phyloP scores from a whole-genome alignment of 2,113 vertebrate species.

The Scalopus aquaticus region DNA sequence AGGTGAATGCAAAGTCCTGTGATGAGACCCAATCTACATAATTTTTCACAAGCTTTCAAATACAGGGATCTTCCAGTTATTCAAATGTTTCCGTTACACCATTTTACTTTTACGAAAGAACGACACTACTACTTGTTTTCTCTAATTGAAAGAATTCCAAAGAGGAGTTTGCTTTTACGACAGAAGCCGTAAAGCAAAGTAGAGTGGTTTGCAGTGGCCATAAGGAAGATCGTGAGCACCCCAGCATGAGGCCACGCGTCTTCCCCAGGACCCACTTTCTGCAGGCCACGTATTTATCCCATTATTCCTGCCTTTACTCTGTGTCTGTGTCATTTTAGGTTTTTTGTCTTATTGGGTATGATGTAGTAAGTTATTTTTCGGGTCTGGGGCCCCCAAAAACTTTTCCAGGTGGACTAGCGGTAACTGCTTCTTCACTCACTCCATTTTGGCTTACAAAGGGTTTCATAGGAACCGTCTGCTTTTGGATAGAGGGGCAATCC shows the following conservation, averaged over 20 bases:
- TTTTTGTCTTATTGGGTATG: neutral
- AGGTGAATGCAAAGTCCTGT: slow-evolving; percentile 17
- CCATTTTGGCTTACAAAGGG: neutral
- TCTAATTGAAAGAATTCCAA: neutral
- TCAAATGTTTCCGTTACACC: neutral
- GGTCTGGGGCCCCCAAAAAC: neutral
- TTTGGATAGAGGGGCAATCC: neutral
- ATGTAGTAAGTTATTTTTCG: neutral
- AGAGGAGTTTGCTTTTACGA: neutral
- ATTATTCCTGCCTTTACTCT: neutral
- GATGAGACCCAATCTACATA: neutral
- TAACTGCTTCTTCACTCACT: neutral
- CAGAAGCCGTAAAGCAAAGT: neutral
- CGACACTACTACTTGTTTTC: neutral
- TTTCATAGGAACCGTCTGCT: neutral
- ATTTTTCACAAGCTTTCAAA: neutral
- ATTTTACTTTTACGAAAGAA: neutral
- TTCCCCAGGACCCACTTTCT: neutral
- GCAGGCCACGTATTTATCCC: neutral
- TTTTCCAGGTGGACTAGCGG: neutral
- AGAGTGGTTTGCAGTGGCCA: neutral
- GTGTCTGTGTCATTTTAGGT: neutral
- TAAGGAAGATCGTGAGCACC: no score
- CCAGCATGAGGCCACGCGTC: no score
- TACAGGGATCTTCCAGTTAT: neutral